A percentile compares a stretch with the other conserved stretches of the same genome.
phyloP scores from a whole-genome alignment of 2,888 invertebrate species.

The Noctuana brunneofusca region DNA sequence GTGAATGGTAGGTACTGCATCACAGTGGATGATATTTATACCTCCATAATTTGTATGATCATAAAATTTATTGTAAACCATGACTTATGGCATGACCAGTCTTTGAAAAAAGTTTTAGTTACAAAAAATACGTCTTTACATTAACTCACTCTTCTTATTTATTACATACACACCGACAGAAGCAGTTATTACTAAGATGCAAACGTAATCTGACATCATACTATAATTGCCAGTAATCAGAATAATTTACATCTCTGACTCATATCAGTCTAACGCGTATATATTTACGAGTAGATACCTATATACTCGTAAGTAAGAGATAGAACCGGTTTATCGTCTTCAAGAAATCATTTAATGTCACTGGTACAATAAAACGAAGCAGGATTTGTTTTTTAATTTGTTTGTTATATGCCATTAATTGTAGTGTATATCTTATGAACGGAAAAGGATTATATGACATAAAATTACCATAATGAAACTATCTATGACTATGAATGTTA shows the following conservation, averaged over 20 bases:
- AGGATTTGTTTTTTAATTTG: constrained; percentile 16
- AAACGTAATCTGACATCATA: constrained; percentile 31
- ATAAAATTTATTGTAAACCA: too few relatives aligned
- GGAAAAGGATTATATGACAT: constrained; percentile 10
- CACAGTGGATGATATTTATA: too few relatives aligned
- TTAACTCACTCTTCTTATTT: not conserved
- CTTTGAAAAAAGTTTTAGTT: too few relatives aligned
- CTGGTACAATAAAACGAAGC: constrained; percentile 30
- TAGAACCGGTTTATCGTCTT: constrained; percentile 27
- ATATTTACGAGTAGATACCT: not conserved
- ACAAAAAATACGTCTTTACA: not conserved
- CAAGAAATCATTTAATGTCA: constrained; percentile 22
- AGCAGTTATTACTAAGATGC: not conserved
- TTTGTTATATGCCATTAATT: constrained; percentile 18
- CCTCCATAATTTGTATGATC: too few relatives aligned
- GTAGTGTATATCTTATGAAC: not conserved
- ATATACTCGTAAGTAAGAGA: not conserved
- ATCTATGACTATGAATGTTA: not conserved
- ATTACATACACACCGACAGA: too few relatives aligned
- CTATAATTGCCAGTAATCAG: constrained; percentile 16
- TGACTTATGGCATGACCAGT: too few relatives aligned
- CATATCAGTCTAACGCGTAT: constrained; percentile 5
- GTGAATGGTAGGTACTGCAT: too few relatives aligned
- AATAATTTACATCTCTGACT: constrained; percentile 25
- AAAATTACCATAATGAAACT: not conserved